phyloP scores from a whole-genome alignment of 2,797 vertebrate species.

The Peromyscus melanophrys region DNA sequence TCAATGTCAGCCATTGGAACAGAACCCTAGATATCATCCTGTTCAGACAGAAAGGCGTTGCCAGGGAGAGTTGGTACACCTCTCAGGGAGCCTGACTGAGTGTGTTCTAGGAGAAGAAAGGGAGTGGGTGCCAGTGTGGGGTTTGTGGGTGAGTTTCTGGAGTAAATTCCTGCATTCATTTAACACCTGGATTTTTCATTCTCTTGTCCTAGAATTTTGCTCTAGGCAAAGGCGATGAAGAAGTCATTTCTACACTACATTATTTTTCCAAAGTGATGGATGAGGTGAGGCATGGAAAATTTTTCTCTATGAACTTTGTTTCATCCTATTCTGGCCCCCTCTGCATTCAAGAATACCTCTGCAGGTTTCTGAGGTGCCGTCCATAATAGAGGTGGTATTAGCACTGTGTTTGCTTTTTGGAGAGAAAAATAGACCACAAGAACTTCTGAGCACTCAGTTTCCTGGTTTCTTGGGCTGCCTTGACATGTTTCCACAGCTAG shows the following conservation, averaged over 20 bases:
- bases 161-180: background rate
- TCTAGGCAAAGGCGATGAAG: constrained; percentile 98
- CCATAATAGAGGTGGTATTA: background rate
- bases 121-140: accelerated
- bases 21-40: background rate
- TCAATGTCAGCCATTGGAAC: background rate
- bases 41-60: background rate
- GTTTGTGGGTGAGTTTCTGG: background rate
- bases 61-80: accelerated
- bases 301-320: background rate
- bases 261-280: constrained; percentile 96
- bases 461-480: background rate
- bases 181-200: constrained; percentile 42
- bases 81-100: background rate
- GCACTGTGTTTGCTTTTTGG: background rate
- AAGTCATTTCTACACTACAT: constrained; percentile 96
- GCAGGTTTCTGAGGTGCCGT: background rate
- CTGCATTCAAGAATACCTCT: background rate
- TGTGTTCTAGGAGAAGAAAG: background rate
- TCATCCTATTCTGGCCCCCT: background rate
- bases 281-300: constrained; percentile 92
- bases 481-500: background rate
- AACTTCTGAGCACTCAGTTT: background rate
- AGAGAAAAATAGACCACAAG: background rate
- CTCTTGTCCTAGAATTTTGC: constrained; percentile 95